Conservation (phyloP, 1,140 invertebrate species). For the Manduca sexta region DNA sequence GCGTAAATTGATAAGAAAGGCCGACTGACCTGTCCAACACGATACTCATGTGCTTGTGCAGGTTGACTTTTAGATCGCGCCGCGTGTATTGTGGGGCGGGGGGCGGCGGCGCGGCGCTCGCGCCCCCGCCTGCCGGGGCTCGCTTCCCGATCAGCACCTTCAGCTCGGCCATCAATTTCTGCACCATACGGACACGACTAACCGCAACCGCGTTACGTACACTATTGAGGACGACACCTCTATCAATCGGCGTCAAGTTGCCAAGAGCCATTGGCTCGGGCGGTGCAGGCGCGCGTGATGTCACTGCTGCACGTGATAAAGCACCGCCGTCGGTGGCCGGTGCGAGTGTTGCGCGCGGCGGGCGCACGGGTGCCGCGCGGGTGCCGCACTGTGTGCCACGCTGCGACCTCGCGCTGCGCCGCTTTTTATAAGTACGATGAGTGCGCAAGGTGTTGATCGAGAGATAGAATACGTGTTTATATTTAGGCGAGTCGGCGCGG, state of each 20-base stretch:
- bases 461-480: slow-evolving; percentile 51
- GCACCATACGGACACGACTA: slow-evolving; percentile 66
- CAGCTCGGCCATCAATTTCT: slow-evolving; percentile 67
- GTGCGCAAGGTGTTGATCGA: slow-evolving; percentile 54
- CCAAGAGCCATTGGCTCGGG: slow-evolving; percentile 60
- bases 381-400: slow-evolving; percentile 33
- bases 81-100: slow-evolving; percentile 57
- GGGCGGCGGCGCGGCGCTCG: slow-evolving; percentile 30
- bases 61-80: slow-evolving; percentile 63
- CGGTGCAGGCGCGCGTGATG: slow-evolving; percentile 51
- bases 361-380: slow-evolving; percentile 57
- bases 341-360: slow-evolving; percentile 50
- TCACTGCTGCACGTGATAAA: slow-evolving; percentile 58
- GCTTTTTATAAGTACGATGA: slow-evolving; percentile 70
- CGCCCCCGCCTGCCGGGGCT: slow-evolving; percentile 42
- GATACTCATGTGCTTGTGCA: slow-evolving; percentile 70
- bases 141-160: slow-evolving; percentile 68
- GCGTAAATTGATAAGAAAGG: slow-evolving; percentile 2
- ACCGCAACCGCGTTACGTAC: slow-evolving; percentile 34
- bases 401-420: slow-evolving; percentile 49
- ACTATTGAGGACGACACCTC: slow-evolving; percentile 50
- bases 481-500: slow-evolving; percentile 52
- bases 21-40: slow-evolving; percentile 68
- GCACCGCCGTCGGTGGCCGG: slow-evolving; percentile 52
- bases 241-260: slow-evolving; percentile 44